Evolutionary conservation across 2,888 invertebrate species (phyloP).

Genomic region (Steinernema hermaphroditum): DNA sequence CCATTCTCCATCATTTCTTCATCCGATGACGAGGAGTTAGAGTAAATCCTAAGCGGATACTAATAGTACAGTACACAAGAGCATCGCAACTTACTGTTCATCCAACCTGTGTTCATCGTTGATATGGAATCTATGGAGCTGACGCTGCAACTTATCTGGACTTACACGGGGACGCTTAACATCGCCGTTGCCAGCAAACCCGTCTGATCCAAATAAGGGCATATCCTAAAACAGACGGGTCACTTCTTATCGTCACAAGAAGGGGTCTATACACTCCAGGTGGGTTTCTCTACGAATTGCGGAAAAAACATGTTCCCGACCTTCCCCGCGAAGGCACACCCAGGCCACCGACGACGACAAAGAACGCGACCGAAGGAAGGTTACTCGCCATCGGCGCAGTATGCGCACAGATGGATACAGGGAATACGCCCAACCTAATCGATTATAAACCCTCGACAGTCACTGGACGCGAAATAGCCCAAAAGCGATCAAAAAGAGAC

Average conservation of each 20-base stretch:
- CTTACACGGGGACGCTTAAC: neutral
- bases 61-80: neutral
- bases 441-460: neutral
- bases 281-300: neutral
- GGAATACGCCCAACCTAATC: neutral
- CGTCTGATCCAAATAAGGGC: neutral
- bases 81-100: neutral
- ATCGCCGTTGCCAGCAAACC: neutral
- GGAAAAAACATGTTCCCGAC: constrained; percentile 7
- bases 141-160: neutral
- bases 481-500: too few relatives aligned
- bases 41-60: neutral
- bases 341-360: neutral
- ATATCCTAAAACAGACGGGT: neutral
- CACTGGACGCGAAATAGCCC: too few relatives aligned
- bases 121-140: neutral
- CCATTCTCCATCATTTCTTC: neutral
- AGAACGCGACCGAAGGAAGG: constrained; percentile 4
- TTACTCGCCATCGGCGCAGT: neutral
- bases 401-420: constrained; percentile 13
- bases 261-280: neutral
- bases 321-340: constrained; percentile 7
- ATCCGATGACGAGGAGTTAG: constrained; percentile 7
- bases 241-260: neutral
- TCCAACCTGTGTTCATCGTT: neutral